These are phyloP conservation scores for Theocolax elegans DNA, from an alignment of 1,140 invertebrate genomes.

Conservation along the genomic window DNA sequence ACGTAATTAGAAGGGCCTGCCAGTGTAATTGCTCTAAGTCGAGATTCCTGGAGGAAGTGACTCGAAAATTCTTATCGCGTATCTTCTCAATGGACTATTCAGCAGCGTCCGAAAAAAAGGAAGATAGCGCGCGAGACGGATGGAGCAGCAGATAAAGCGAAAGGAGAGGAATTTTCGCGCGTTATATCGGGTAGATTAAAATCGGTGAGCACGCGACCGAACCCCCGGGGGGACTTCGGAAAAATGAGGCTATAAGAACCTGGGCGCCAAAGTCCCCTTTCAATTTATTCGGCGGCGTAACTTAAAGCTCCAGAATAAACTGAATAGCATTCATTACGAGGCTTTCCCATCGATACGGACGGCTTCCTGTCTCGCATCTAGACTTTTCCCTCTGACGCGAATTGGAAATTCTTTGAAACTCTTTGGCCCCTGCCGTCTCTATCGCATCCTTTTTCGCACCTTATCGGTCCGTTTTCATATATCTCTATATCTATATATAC, in stretches of 20 bases:
- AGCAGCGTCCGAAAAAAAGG: neutral
- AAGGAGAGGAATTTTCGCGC: conserved; percentile 20
- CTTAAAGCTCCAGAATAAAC: conserved; percentile 53
- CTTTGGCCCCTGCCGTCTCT: conserved; percentile 1
- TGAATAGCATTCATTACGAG: conserved; percentile 62
- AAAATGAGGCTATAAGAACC: conserved; percentile 2
- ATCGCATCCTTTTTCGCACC: neutral
- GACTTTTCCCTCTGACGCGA: conserved; percentile 40
- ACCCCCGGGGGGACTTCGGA: neutral
- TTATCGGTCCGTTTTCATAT: too few relatives aligned
- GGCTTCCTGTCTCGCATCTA: conserved; percentile 3
- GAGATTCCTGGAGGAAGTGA: too few relatives aligned
- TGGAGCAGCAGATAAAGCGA: conserved; percentile 20
- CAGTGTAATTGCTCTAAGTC: too few relatives aligned
- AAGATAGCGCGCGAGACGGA: conserved; percentile 17
- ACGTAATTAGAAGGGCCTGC: too few relatives aligned
- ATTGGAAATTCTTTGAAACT: conserved; percentile 61
- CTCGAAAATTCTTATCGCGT: conserved; percentile 43
- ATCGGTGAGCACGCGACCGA: neutral
- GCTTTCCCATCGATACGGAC: neutral
- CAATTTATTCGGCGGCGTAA: conserved; percentile 38
- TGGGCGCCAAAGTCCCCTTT: conserved; percentile 40
- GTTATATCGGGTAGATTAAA: conserved; percentile 5
- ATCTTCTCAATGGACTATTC: conserved; percentile 43
- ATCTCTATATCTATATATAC: too few relatives aligned